Evolutionary conservation across 2,888 invertebrate species (phyloP).

Genomic region (Harmothoe impar): DNA sequence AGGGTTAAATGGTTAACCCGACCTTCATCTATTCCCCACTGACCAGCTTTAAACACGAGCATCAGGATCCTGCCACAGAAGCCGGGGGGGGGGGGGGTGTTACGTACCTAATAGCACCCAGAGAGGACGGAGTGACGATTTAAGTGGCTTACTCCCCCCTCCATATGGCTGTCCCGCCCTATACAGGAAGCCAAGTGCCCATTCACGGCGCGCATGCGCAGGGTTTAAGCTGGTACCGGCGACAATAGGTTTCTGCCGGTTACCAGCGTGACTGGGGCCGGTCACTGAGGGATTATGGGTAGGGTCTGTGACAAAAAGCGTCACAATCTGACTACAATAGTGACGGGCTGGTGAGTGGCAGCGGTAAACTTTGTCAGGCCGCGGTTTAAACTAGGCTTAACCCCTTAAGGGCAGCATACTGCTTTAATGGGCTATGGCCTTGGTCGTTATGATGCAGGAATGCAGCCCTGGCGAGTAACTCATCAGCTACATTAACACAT

Average conservation of each 20-base stretch:
- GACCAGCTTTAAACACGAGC: too few species aligned
- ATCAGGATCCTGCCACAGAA: too few species aligned
- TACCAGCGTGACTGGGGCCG: constrained; percentile 39
- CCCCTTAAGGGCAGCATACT: background rate
- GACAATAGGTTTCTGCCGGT: background rate
- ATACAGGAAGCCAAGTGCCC: constrained; percentile 14
- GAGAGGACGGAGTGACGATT: background rate
- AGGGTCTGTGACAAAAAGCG: constrained; percentile 13
- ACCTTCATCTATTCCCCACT: too few species aligned
- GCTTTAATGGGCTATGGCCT: too few species aligned
- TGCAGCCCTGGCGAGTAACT: too few species aligned
- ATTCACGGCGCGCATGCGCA: constrained; percentile 1
- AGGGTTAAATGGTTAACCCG: too few species aligned
- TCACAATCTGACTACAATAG: background rate
- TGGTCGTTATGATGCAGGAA: too few species aligned
- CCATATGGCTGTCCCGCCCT: background rate
- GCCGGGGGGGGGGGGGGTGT: background rate
- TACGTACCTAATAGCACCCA: background rate
- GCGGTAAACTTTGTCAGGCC: background rate
- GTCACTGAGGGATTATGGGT: background rate
- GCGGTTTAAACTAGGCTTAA: constrained; percentile 7
- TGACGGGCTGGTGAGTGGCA: background rate
- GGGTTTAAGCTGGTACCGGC: constrained; percentile 41
- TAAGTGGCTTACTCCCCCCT: background rate
- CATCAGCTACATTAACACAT: too few species aligned